Evolutionary conservation across 1,140 invertebrate species (phyloP), one percentile per base, ranked within the genome.

Genomic region (Pseudomyrmex gracilis): DNA sequence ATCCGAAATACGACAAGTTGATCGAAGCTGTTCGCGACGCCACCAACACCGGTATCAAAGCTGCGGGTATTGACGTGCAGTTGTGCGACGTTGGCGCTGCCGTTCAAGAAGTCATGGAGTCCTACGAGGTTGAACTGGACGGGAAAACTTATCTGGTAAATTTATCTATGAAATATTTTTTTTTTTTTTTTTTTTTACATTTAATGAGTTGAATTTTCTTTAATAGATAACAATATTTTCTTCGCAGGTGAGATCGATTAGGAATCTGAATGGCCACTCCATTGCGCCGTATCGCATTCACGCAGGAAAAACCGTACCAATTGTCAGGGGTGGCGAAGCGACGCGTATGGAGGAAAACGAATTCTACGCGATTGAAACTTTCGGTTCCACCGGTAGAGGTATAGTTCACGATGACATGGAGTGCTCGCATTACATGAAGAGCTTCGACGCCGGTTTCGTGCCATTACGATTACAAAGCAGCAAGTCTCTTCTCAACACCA

Each of bases 61-160:
- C 97, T 87, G 97, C 98, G 20, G 99, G 99, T 66, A 99, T 99
- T 89, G 99, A 99, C 95, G 99, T 99, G 0, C 96, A 98, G 90
- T 95, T 99, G 64, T 99, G 99, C 94, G 99, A 99, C 92, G 97
- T 99, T 89, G 99, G 99, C 17, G 98, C 98, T 90, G 98, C 98
- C 4, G 99, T 99, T 91, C 99, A 99, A 93, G 99, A 99, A 95
- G 98, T 99, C 0, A 99, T 99, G 99, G 99, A 99, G 91, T 99
- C 98, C 0, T 99, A 99, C 95, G 99, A 99, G 95, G 96, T 99
- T 2, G 99, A 99, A 94, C 92, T 99, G 22, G 98, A 99, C 95
- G 99, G 99, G 45, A 99, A 99, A 95, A 97, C 97, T 43, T 99
- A 99, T 95, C 98, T 97, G 95, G 93, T 93, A 87, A 83, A 68